phyloP scores from a whole-genome alignment of 2,888 invertebrate genomes.

The Cotesia congregata region DNA sequence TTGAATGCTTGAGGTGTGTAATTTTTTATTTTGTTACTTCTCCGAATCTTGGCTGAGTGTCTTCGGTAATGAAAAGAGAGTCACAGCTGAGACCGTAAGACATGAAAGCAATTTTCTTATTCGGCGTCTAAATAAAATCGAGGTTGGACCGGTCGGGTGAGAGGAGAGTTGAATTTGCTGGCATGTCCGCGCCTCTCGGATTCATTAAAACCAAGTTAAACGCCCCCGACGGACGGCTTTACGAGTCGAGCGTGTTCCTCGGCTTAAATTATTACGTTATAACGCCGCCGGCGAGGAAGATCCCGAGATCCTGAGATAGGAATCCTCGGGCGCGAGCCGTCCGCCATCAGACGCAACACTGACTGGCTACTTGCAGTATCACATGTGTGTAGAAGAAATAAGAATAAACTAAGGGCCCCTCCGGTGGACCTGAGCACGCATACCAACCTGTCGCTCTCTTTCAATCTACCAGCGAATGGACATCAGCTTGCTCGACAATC shows the following conservation, averaged over 20 bases:
- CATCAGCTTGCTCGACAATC: not conserved
- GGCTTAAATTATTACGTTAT: constrained; percentile 59
- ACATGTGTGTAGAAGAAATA: not conserved
- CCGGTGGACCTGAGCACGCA: constrained; percentile 22
- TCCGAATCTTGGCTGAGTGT: not conserved
- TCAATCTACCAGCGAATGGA: constrained; percentile 28
- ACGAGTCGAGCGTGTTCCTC: constrained; percentile 52
- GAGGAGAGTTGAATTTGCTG: not conserved
- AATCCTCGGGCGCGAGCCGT: constrained; percentile 41
- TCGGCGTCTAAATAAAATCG: constrained; percentile 5
- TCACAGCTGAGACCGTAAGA: not conserved
- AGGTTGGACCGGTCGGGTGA: not conserved
- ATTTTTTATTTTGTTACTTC: not conserved
- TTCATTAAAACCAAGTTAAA: constrained; percentile 61
- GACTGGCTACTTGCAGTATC: constrained; percentile 26
- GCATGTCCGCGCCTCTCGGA: constrained; percentile 51
- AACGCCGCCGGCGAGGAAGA: constrained; percentile 50
- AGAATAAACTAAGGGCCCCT: constrained; percentile 19
- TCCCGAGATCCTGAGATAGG: constrained; percentile 47
- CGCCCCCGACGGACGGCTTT: constrained; percentile 56
- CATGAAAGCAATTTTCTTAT: not conserved
- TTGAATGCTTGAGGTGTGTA: not conserved
- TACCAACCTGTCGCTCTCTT: constrained; percentile 38
- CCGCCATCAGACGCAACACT: constrained; percentile 15
- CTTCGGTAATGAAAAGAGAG: not conserved